phyloP scores from a whole-genome alignment of 2,888 invertebrate species.

The Chymomyza amoena region DNA sequence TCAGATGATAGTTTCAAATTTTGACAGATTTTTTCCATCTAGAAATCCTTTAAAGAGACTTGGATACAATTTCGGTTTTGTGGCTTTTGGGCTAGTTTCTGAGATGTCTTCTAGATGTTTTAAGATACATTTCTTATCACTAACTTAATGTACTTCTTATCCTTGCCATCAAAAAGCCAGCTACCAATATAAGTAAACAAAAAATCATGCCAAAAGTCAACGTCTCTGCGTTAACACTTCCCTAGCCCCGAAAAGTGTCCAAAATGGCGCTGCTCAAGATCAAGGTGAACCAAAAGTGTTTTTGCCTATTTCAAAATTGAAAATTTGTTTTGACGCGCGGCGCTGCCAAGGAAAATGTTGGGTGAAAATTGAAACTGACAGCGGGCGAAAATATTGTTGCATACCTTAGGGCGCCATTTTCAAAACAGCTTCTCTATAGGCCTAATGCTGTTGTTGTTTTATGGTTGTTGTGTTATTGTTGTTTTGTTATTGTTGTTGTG shows the following conservation, averaged over 20 bases:
- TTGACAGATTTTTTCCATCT: too few relatives aligned
- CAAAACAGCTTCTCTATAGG: background rate
- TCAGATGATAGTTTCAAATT: too few relatives aligned
- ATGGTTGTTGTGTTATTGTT: background rate
- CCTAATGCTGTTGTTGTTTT: background rate
- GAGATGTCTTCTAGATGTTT: background rate
- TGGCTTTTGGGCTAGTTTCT: too few relatives aligned
- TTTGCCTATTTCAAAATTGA: background rate
- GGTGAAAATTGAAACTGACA: slow-evolving; percentile 41
- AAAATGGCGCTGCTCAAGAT: background rate
- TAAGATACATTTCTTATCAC: too few relatives aligned
- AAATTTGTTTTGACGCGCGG: background rate
- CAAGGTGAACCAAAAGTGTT: slow-evolving; percentile 11
- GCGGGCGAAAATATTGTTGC: slow-evolving; percentile 13
- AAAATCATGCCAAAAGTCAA: background rate
- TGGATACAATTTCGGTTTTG: too few relatives aligned
- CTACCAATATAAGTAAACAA: background rate
- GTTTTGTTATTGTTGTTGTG: background rate
- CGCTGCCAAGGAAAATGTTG: slow-evolving; percentile 3
- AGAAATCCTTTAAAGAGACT: too few relatives aligned
- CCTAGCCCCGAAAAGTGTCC: background rate
- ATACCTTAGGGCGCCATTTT: background rate
- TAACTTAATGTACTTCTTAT: too few relatives aligned
- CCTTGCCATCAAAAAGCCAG: background rate
- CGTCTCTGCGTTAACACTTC: background rate